A percentile compares a stretch with the other conserved stretches of the same genome.
Conservation (phyloP, 2,797 vertebrate species). For the Gallinago stenura region DNA sequence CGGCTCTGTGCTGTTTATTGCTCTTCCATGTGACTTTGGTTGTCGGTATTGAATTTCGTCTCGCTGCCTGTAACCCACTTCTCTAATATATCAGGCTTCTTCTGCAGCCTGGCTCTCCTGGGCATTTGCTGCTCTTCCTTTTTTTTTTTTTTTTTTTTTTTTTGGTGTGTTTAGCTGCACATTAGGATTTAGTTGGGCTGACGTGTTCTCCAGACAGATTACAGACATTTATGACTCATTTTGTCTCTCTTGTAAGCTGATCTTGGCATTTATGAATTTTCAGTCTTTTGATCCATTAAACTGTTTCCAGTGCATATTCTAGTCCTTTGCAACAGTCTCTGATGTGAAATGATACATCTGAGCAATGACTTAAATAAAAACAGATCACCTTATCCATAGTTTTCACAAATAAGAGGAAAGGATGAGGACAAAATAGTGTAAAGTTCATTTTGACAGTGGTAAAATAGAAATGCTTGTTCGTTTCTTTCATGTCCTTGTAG, state of each 20-base stretch:
- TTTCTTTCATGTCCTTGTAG: not conserved
- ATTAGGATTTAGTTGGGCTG: not conserved
- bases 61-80: not conserved
- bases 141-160: not conserved
- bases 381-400: not conserved
- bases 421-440: not conserved
- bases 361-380: not conserved
- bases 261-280: not conserved
- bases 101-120: not conserved
- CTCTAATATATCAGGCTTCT: not conserved
- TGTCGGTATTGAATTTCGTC: constrained; percentile 36
- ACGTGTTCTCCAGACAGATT: not conserved
- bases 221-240: not conserved
- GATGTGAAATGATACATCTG: not conserved
- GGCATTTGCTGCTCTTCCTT: not conserved
- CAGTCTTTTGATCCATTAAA: not conserved
- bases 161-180: not conserved
- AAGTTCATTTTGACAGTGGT: not conserved
- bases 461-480: not conserved
- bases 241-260: not conserved
- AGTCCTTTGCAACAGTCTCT: not conserved
- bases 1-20: not conserved
- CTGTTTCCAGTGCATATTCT: not conserved
- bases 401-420: not conserved
- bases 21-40: constrained; percentile 22